phyloP scores from a whole-genome alignment of 1,140 invertebrate species.

The Epicauta chinensis region DNA sequence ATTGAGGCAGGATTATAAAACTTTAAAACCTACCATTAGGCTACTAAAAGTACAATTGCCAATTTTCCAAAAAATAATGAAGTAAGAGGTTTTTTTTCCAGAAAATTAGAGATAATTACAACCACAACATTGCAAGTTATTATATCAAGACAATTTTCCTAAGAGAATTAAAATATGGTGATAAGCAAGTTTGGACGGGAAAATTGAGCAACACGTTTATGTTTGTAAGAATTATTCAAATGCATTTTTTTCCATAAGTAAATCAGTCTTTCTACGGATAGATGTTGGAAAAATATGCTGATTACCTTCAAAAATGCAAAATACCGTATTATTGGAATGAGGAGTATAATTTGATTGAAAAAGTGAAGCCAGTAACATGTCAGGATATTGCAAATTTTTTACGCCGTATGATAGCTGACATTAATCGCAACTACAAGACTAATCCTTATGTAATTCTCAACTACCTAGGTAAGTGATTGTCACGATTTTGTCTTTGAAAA shows the following conservation, averaged over 20 bases:
- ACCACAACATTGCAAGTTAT: slow-evolving; percentile 45
- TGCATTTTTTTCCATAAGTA: no score
- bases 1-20: slow-evolving; percentile 29
- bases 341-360: slow-evolving; percentile 39
- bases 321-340: slow-evolving; percentile 47
- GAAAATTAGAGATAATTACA: slow-evolving; percentile 41
- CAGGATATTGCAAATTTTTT: background rate
- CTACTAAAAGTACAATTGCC: slow-evolving; percentile 31
- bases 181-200: slow-evolving; percentile 41
- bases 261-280: no score
- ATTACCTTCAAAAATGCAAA: slow-evolving; percentile 35
- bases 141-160: slow-evolving; percentile 47
- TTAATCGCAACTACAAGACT: no score
- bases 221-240: slow-evolving; percentile 18
- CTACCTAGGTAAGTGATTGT: no score
- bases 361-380: slow-evolving; percentile 8
- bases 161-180: slow-evolving; percentile 40
- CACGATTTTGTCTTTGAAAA: no score
- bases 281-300: slow-evolving; percentile 40
- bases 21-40: slow-evolving; percentile 37
- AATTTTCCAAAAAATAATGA: background rate
- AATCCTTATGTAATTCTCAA: no score
- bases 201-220: slow-evolving; percentile 40
- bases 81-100: slow-evolving; percentile 26
- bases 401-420: no score